These are phyloP conservation scores for Pyxicephalus adspersus DNA, from an alignment of 2,113 vertebrate genomes.

Conservation along the genomic window DNA sequence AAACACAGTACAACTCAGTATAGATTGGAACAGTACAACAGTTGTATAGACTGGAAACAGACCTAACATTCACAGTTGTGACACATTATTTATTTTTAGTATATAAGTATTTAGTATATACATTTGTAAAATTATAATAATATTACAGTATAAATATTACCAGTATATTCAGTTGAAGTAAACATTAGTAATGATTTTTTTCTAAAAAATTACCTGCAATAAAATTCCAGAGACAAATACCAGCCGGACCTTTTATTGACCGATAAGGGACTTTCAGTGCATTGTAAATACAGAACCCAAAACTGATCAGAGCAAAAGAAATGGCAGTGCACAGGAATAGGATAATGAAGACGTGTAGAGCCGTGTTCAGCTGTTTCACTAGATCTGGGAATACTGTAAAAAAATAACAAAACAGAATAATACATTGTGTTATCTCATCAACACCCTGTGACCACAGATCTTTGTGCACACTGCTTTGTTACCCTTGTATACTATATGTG, in stretches of 20 bases:
- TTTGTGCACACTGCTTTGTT: too few species aligned
- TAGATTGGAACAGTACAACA: too few species aligned
- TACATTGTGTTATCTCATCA: too few species aligned
- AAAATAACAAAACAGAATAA: conserved; percentile 56
- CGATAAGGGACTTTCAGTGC: conserved; percentile 89
- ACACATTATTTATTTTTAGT: too few species aligned
- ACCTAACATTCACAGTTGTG: too few species aligned
- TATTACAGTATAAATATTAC: neutral
- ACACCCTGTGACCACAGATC: too few species aligned
- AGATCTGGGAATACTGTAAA: conserved; percentile 90
- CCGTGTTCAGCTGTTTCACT: conserved; percentile 81
- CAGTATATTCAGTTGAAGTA: neutral
- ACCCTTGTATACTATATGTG: too few species aligned
- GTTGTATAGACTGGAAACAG: too few species aligned
- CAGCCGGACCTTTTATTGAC: conserved; percentile 89
- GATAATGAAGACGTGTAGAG: conserved; percentile 87
- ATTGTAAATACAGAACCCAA: conserved; percentile 92
- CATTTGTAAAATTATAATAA: too few species aligned
- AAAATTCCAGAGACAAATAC: conserved; percentile 93
- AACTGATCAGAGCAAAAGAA: conserved; percentile 85
- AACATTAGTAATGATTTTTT: conserved; percentile 43
- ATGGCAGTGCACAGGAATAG: conserved; percentile 86
- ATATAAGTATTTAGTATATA: too few species aligned
- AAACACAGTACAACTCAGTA: too few species aligned
- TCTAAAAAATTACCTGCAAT: conserved; percentile 75